Percentiles rank a stretch among this genome's conserved stretches.
Conservation (phyloP, 2,113 vertebrate species). For the Hippocampus guttulatus region DNA sequence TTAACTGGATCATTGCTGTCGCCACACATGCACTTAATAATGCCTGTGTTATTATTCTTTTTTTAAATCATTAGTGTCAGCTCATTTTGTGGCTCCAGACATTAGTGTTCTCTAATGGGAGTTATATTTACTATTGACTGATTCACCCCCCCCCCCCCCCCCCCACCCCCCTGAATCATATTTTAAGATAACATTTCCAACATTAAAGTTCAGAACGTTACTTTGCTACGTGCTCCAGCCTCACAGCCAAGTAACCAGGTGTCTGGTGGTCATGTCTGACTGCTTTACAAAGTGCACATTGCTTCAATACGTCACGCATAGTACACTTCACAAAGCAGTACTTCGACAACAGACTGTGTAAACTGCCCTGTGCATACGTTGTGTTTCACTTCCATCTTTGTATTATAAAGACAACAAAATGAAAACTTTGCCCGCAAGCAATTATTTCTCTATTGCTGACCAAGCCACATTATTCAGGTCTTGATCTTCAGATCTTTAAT, state of each 20-base stretch:
- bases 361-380: background rate
- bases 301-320: background rate
- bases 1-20: constrained; percentile 44
- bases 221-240: background rate
- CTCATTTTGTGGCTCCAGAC: constrained; percentile 44
- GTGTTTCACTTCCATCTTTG: background rate
- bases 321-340: background rate
- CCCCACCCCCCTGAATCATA: background rate
- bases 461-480: constrained; percentile 58
- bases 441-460: constrained; percentile 23
- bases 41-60: background rate
- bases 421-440: constrained; percentile 15
- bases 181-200: background rate
- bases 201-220: background rate
- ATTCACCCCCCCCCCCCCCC: background rate
- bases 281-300: background rate
- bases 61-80: constrained; percentile 29
- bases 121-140: background rate
- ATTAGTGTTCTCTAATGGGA: constrained; percentile 14
- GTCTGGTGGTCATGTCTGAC: background rate
- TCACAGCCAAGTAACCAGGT: background rate
- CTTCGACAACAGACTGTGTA: background rate
- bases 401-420: background rate
- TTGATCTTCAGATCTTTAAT: constrained; percentile 61
- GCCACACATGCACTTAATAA: constrained; percentile 19